These are phyloP conservation scores for Tapera naevia DNA, from an alignment of 2,797 vertebrate genomes.

Conservation along the genomic window DNA sequence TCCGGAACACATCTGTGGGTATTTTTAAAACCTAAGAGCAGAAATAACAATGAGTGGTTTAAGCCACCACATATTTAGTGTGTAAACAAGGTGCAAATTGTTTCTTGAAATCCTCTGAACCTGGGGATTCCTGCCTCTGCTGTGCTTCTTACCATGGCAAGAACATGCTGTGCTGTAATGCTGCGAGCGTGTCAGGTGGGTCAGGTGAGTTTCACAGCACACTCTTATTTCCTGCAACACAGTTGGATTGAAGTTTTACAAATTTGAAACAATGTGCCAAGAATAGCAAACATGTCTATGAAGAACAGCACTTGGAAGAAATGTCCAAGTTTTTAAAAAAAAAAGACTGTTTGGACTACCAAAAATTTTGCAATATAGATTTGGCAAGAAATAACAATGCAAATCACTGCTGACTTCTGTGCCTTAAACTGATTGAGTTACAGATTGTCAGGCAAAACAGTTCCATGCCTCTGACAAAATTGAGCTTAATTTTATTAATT, in stretches of 20 bases:
- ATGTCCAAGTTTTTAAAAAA: not conserved
- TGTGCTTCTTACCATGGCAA: accelerated
- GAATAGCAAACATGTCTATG: not conserved
- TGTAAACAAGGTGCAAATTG: not conserved
- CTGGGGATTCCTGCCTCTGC: not conserved
- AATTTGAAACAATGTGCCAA: not conserved
- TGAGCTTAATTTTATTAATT: not conserved
- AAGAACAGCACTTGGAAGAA: not conserved
- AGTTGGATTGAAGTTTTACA: not conserved
- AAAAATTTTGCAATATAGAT: not conserved
- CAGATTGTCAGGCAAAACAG: not conserved
- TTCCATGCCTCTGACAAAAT: not conserved
- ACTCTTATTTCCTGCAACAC: not conserved
- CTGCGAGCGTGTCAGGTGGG: not conserved
- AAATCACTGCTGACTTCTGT: not conserved
- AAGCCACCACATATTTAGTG: not conserved
- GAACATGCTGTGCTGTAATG: not conserved
- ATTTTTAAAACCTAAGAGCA: not conserved
- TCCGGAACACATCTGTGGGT: not conserved
- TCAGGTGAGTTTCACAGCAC: too few species aligned
- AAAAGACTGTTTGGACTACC: not conserved
- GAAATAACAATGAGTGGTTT: not conserved
- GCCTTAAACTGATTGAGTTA: not conserved
- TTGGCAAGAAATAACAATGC: not conserved
- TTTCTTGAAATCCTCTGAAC: not conserved